phyloP scores from a whole-genome alignment of 2,888 invertebrate species.

The Campoletis raptor region DNA sequence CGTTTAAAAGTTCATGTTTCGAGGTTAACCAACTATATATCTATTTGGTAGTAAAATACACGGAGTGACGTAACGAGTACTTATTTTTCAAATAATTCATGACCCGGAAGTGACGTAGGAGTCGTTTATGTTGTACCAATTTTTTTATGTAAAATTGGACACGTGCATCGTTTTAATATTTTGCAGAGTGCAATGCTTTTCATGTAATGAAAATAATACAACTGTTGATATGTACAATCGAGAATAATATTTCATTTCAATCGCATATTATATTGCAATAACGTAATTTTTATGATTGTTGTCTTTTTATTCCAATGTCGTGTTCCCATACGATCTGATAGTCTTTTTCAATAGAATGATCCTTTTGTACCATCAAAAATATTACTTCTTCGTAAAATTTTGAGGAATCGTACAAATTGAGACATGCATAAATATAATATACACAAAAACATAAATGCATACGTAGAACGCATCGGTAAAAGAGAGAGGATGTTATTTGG shows the following conservation, averaged over 20 bases:
- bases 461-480: background rate
- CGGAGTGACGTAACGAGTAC: background rate
- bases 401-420: background rate
- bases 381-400: background rate
- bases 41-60: background rate
- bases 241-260: background rate
- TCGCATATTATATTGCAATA: background rate
- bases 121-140: background rate
- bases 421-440: background rate
- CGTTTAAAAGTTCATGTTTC: conserved; percentile 15
- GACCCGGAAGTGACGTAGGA: conserved; percentile 4
- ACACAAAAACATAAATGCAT: background rate
- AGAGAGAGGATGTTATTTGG: background rate
- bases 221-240: background rate
- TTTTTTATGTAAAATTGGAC: background rate
- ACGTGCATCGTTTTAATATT: background rate
- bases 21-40: conserved; percentile 18
- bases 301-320: background rate
- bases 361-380: background rate
- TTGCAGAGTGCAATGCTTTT: background rate
- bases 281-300: background rate
- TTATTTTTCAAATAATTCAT: conserved; percentile 17
- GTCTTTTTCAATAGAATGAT: background rate
- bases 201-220: background rate
- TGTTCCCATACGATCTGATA: background rate